Evolutionary conservation across 2,888 invertebrate species (phyloP), one percentile per base, ranked within the genome.

Genomic region (Pandemis heparana): DNA sequence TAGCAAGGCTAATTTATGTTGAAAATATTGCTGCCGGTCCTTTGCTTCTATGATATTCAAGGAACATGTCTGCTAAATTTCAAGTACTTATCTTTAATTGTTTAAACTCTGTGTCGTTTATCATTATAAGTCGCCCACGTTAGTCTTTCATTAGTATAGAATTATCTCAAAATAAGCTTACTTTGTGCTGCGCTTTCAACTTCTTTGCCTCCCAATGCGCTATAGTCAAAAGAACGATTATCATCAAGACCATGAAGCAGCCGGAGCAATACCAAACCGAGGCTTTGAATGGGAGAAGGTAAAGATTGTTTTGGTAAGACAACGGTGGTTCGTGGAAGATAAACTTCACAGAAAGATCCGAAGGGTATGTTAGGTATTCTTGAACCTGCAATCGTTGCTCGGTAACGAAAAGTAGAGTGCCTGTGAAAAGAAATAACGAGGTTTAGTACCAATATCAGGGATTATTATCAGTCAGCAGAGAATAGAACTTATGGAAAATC

Each of bases 321-420:
- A 97, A 86, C 2, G 96, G 95, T 0, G 96, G 96, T 73, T 95
- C 95, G 6, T 95, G 95, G 83, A 96, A 96, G 62, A 97, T 89
- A 79, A 96, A 96, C 74, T 87, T 91, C 0, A 94, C 80, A 3
- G 81, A 82, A 0, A 91, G 82, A 10, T 87, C 85, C 0, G 89
- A 85, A 0, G 95, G 94, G 70, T 89, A 85, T 0, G 91, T 87
- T 39, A 95, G 79, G 79, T 91, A 95, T 43, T 95, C 94, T 8
- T 95, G 76, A 0, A 94, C 75, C 5, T 73, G 18, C 38, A 82
- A 32, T 12, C 92, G 80, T 9, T 85, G 77, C 64, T 77, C 68
- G 5, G 81, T 83, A 14, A 89, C 79, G 48, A 89, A 88, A 7
- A 86, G 71, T 9, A 87, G 72, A 1, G 85, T 83, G 9, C 91